Percentiles rank a stretch among this genome's conserved stretches.
Evolutionary conservation across 2,888 invertebrate genomes (phyloP).

Genomic region (Halictus ligatus): DNA sequence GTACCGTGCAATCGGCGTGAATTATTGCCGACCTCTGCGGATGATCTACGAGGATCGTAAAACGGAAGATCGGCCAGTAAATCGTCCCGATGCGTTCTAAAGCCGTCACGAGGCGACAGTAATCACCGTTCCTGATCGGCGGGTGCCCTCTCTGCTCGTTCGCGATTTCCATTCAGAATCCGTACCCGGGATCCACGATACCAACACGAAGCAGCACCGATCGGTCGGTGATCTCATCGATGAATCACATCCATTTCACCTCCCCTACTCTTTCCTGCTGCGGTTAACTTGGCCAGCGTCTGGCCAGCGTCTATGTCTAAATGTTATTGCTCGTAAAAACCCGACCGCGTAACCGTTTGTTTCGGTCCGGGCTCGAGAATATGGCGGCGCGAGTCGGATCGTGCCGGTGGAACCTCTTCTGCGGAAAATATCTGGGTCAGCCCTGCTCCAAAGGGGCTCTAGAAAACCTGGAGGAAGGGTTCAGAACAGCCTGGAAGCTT

Average conservation of each 20-base stretch:
- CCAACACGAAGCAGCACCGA: slow-evolving; percentile 20
- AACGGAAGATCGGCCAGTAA: slow-evolving; percentile 38
- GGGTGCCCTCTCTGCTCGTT: neutral
- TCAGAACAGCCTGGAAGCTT: no score
- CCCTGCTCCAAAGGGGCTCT: no score
- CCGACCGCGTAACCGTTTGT: slow-evolving; percentile 55
- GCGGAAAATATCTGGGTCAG: no score
- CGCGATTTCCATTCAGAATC: slow-evolving; percentile 41
- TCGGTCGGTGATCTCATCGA: slow-evolving; percentile 34
- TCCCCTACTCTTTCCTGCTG: slow-evolving; percentile 5
- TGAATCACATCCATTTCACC: slow-evolving; percentile 32
- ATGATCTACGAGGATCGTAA: slow-evolving; percentile 56
- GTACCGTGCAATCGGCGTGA: slow-evolving; percentile 36
- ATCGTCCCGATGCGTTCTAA: slow-evolving; percentile 51
- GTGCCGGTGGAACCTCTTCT: neutral
- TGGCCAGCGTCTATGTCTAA: slow-evolving; percentile 69
- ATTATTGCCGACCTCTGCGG: slow-evolving; percentile 39
- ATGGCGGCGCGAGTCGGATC: neutral
- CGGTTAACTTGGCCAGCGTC: slow-evolving; percentile 68
- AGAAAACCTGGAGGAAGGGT: no score
- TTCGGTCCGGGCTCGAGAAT: neutral
- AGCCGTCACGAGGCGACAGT: slow-evolving; percentile 41
- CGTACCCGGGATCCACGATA: neutral
- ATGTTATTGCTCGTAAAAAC: slow-evolving; percentile 65
- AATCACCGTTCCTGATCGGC: slow-evolving; percentile 39